Percentiles rank a stretch among this genome's conserved stretches.
phyloP scores from a whole-genome alignment of 2,113 vertebrate genomes.

The Leptosomus discolor region DNA sequence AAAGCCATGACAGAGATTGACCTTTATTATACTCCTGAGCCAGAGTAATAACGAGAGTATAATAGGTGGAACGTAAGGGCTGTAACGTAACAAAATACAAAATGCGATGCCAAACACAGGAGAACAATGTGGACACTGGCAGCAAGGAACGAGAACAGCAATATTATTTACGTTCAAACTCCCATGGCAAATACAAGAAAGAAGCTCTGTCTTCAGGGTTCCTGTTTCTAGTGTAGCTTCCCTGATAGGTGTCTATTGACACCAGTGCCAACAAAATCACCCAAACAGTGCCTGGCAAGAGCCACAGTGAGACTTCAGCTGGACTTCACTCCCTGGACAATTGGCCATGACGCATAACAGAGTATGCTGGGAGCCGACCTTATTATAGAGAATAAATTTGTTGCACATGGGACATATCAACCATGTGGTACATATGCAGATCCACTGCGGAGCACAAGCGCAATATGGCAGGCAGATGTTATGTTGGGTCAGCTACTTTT shows the following conservation, averaged over 20 bases:
- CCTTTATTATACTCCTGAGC: neutral
- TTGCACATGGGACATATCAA: neutral
- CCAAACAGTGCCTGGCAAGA: neutral
- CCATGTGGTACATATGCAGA: neutral
- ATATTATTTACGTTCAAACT: neutral
- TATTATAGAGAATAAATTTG: neutral
- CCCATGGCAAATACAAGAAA: neutral
- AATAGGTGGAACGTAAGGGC: neutral
- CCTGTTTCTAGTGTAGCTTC: neutral
- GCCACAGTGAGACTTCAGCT: neutral
- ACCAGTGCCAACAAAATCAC: neutral
- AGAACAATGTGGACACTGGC: neutral
- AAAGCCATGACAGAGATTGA: neutral
- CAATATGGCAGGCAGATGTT: constrained; percentile 28
- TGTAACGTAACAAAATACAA: neutral
- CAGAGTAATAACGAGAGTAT: neutral
- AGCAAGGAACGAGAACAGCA: neutral
- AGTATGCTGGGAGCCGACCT: neutral
- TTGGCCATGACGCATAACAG: neutral
- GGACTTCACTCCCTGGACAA: neutral
- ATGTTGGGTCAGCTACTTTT: neutral
- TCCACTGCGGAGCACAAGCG: neutral
- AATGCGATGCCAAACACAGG: neutral
- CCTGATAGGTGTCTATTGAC: neutral
- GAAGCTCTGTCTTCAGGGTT: neutral